Evolutionary conservation across 2,113 vertebrate species (phyloP).

Genomic region (Potamarius usumacintae): DNA sequence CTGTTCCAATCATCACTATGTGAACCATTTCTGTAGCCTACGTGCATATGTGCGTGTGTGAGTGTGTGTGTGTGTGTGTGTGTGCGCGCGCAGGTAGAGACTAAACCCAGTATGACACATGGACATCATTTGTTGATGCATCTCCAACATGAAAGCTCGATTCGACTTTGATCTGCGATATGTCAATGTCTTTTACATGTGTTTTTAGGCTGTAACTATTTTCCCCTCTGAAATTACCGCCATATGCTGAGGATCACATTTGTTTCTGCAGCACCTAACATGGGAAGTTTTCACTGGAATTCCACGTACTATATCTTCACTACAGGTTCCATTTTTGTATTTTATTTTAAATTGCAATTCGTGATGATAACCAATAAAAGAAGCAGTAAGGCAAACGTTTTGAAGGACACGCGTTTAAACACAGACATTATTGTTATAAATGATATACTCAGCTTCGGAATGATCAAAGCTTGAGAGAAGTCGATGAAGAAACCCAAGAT

Average conservation of each 20-base stretch:
- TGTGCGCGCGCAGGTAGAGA: conserved; percentile 9
- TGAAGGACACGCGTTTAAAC: background rate
- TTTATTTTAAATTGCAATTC: background rate
- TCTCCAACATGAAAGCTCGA: conserved; percentile 37
- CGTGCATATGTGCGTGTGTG: background rate
- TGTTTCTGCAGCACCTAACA: conserved; percentile 34
- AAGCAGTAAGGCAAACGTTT: background rate
- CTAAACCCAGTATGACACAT: conserved; percentile 23
- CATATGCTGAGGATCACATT: conserved; percentile 34
- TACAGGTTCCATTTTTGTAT: background rate
- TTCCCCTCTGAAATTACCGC: conserved; percentile 39
- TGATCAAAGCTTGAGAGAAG: conserved; percentile 29
- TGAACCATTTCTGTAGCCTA: background rate
- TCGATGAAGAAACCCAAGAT: conserved; percentile 16
- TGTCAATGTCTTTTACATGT: conserved; percentile 40
- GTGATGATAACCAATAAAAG: conserved; percentile 1
- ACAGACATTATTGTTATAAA: conserved; percentile 16
- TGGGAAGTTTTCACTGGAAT: background rate
- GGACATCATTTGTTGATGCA: conserved; percentile 39
- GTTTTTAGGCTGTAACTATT: conserved; percentile 41
- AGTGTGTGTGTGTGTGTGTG: conserved; percentile 15
- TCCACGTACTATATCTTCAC: background rate
- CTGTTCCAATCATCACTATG: background rate
- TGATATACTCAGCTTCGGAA: conserved; percentile 25
- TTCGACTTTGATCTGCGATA: conserved; percentile 40